These are phyloP conservation scores for Cheirogaleus major DNA, from an alignment of 2,797 vertebrate species.

Conservation along the genomic window DNA sequence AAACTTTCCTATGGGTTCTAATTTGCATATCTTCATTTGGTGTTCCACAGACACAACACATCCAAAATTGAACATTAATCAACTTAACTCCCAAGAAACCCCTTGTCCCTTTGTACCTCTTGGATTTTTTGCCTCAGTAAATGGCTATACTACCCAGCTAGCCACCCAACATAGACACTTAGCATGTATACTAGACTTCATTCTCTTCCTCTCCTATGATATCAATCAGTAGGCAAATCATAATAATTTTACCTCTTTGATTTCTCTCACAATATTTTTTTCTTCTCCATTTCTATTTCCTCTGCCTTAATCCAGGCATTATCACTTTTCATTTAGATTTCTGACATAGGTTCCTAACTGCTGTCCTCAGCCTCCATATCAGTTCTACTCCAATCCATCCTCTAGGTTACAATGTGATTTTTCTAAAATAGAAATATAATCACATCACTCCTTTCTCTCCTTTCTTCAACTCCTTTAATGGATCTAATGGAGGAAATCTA, in stretches of 20 bases:
- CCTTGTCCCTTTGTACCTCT: not conserved
- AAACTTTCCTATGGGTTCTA: not conserved
- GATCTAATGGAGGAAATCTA: not conserved
- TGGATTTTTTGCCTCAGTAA: not conserved
- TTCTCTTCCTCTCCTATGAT: not conserved
- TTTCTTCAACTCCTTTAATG: not conserved
- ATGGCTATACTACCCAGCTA: not conserved
- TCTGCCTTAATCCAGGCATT: not conserved
- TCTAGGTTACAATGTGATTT: not conserved
- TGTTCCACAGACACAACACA: not conserved
- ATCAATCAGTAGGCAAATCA: not conserved
- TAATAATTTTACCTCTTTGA: not conserved
- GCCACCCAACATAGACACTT: not conserved
- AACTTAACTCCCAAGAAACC: not conserved
- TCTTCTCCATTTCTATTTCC: not conserved
- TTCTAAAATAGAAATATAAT: not conserved
- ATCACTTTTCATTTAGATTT: not conserved
- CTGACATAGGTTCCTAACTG: not conserved
- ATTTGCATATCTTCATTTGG: not conserved
- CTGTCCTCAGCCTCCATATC: not conserved
- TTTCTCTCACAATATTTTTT: not conserved
- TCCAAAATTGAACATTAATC: not conserved
- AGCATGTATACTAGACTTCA: not conserved
- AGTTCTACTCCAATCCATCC: not conserved
- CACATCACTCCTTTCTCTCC: not conserved